Conservation (phyloP, 2,888 invertebrate species). For the Heterodera filipjevi region DNA sequence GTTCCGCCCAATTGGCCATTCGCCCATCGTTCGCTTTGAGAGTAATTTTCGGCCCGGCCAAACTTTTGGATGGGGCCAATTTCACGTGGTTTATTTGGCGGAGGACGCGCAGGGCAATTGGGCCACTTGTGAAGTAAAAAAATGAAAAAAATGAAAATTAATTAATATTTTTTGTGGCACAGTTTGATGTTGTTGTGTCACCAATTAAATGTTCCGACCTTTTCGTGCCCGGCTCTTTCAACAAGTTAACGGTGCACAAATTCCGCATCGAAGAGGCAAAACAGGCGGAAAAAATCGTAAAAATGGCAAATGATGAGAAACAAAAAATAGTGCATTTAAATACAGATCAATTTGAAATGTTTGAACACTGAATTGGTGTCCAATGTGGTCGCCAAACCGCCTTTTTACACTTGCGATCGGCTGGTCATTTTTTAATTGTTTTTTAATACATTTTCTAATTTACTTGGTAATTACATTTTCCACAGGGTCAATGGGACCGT, state of each 20-base stretch:
- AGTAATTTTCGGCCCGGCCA: slow-evolving; percentile 44
- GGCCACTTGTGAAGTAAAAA: slow-evolving; percentile 27
- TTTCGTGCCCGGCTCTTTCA: slow-evolving; percentile 13
- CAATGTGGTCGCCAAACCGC: slow-evolving; percentile 24
- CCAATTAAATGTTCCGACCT: slow-evolving; percentile 16
- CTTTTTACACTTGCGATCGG: slow-evolving; percentile 42
- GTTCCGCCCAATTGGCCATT: slow-evolving; percentile 37
- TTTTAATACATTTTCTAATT: background rate
- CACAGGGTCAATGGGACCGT: slow-evolving; percentile 43
- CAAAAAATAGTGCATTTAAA: background rate
- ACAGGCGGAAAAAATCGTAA: slow-evolving; percentile 5
- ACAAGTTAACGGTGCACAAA: slow-evolving; percentile 4
- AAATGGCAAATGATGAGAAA: background rate
- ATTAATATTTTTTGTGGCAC: background rate
- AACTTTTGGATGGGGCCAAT: slow-evolving; percentile 42
- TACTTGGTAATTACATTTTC: background rate
- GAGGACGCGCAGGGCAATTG: slow-evolving; percentile 37
- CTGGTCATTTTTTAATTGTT: slow-evolving; percentile 31
- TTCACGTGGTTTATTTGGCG: slow-evolving; percentile 43
- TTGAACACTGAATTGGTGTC: slow-evolving; percentile 1
- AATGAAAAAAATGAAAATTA: background rate
- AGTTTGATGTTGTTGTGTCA: slow-evolving; percentile 36
- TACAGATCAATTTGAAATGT: background rate
- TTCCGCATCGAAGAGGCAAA: background rate
- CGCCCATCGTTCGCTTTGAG: slow-evolving; percentile 26